phyloP scores from a whole-genome alignment of 2,113 vertebrate genomes.

The Telmatochromis sp. region DNA sequence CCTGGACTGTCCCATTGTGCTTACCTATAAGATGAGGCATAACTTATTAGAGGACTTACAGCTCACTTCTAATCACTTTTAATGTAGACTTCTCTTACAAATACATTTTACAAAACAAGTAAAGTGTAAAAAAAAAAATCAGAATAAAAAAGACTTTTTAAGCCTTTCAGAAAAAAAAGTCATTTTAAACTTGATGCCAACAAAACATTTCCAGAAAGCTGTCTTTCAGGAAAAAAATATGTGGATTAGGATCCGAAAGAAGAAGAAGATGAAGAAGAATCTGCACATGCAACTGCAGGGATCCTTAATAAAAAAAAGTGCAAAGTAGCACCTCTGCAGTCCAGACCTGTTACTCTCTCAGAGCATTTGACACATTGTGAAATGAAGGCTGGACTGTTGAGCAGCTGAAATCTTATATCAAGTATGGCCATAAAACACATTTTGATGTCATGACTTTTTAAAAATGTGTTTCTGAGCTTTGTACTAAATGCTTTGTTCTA shows the following conservation, averaged over 20 bases:
- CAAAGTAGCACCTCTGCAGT: neutral
- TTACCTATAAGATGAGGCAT: constrained; percentile 71
- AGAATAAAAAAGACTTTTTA: neutral
- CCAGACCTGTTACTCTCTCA: neutral
- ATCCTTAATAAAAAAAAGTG: neutral
- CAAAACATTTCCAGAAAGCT: neutral
- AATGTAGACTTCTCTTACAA: neutral
- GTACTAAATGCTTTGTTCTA: neutral
- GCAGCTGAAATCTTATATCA: neutral
- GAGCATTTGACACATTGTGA: neutral
- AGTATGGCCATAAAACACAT: neutral
- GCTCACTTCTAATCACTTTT: neutral
- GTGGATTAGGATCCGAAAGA: neutral
- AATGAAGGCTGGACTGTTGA: neutral
- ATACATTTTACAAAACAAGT: neutral
- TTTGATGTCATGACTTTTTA: neutral
- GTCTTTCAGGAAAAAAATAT: neutral
- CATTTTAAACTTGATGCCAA: neutral
- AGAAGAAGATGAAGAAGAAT: neutral
- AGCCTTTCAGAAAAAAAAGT: neutral
- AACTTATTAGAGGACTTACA: neutral
- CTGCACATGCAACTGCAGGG: neutral
- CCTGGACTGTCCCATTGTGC: constrained; percentile 79
- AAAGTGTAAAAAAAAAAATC: neutral
- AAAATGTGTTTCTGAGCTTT: neutral